phyloP scores from a whole-genome alignment of 2,797 vertebrate genomes.

The Enteromius treurensis region DNA sequence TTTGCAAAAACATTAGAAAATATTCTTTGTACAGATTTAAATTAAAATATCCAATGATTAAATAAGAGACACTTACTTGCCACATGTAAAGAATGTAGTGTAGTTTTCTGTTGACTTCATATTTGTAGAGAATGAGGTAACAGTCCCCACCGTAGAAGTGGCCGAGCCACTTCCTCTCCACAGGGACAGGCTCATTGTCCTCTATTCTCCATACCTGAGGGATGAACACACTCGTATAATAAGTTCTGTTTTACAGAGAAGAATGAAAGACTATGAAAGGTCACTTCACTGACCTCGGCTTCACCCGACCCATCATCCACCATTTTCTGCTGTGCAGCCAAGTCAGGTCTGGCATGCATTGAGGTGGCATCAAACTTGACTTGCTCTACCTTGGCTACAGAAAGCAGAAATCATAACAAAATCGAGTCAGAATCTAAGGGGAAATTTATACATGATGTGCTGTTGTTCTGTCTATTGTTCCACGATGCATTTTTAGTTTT shows the following conservation, averaged over 20 bases:
- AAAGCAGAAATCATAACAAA: not conserved
- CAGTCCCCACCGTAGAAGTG: constrained; percentile 89
- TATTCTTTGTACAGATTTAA: not conserved
- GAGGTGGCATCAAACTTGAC: constrained; percentile 84
- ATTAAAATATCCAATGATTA: not conserved
- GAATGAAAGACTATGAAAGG: not conserved
- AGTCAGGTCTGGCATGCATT: constrained; percentile 80
- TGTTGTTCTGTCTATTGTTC: not conserved
- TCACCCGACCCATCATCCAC: constrained; percentile 87
- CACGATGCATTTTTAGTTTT: not conserved
- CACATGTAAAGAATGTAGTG: constrained; percentile 86
- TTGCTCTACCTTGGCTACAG: constrained; percentile 87
- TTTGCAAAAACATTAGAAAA: not conserved
- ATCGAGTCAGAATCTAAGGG: not conserved
- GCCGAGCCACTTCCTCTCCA: constrained; percentile 83
- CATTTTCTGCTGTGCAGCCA: constrained; percentile 87
- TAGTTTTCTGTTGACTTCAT: constrained; percentile 76
- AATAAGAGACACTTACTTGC: constrained; percentile 79
- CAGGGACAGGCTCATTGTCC: constrained; percentile 76
- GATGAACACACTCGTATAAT: constrained; percentile 4
- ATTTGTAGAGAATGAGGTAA: constrained; percentile 87
- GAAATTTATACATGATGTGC: not conserved
- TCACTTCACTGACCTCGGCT: constrained; percentile 73
- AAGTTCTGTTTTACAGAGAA: not conserved
- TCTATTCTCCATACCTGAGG: constrained; percentile 85